Conservation (phyloP, 2,888 invertebrate genomes). For the Pristionchus arcanus region DNA sequence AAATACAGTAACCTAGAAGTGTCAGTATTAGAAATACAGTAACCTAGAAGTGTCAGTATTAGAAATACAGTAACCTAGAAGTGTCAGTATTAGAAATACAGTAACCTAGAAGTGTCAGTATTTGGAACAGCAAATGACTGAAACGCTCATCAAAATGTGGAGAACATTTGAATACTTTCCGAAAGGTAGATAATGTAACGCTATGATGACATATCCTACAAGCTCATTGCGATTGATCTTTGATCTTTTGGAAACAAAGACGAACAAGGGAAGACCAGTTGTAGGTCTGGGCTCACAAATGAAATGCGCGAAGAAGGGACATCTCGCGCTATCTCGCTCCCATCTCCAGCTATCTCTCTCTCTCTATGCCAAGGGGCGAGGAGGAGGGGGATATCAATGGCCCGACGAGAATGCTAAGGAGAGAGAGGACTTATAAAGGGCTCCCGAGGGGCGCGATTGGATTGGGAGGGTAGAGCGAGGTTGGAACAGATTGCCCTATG, state of each 20-base stretch:
- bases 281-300: not conserved
- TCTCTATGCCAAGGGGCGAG: not conserved
- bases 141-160: too few species aligned
- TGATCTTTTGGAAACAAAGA: not conserved
- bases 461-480: not conserved
- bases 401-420: conserved; percentile 41
- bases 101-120: too few species aligned
- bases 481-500: not conserved
- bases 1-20: too few species aligned
- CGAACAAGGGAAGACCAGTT: not conserved
- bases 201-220: too few species aligned
- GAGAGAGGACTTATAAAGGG: conserved; percentile 50
- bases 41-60: too few species aligned
- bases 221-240: too few species aligned
- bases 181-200: too few species aligned
- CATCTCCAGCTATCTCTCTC: not conserved
- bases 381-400: conserved; percentile 42
- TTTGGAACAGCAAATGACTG: too few species aligned
- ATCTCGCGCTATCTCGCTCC: not conserved
- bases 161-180: too few species aligned
- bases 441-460: not conserved
- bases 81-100: too few species aligned
- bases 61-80: too few species aligned
- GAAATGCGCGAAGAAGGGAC: conserved; percentile 16
- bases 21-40: too few species aligned